Percentiles rank a stretch among this genome's conserved stretches.
These are phyloP conservation scores for Pyrrhosoma nymphula DNA, from an alignment of 2,888 invertebrate species.

Conservation along the genomic window DNA sequence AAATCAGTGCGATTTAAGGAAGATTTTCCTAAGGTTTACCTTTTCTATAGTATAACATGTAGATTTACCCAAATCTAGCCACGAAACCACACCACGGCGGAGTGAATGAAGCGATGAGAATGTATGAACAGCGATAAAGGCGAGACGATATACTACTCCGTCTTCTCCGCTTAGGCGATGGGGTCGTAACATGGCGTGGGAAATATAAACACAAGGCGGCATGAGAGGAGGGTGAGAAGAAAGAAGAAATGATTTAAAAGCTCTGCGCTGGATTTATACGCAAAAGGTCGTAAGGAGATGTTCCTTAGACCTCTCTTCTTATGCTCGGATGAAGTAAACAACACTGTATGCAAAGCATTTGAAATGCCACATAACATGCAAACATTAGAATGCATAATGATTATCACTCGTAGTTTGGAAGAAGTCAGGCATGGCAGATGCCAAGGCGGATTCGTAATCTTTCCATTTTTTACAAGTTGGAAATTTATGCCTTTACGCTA, in stretches of 20 bases:
- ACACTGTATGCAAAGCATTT: slow-evolving; percentile 54
- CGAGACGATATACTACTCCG: background rate
- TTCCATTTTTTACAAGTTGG: background rate
- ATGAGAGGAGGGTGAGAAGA: background rate
- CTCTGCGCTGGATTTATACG: slow-evolving; percentile 49
- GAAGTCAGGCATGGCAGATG: slow-evolving; percentile 29
- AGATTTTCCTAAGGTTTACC: too few relatives aligned
- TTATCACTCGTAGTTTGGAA: slow-evolving; percentile 41
- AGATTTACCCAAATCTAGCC: background rate
- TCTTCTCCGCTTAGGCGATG: background rate
- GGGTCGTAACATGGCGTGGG: slow-evolving; percentile 12
- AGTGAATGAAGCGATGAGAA: background rate
- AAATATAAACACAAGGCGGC: slow-evolving; percentile 50
- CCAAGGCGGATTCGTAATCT: background rate
- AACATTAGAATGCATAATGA: slow-evolving; percentile 37
- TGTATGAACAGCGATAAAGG: slow-evolving; percentile 7
- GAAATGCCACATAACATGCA: slow-evolving; percentile 53
- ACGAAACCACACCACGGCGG: background rate
- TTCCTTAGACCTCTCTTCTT: slow-evolving; percentile 3
- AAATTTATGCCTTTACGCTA: slow-evolving; percentile 41
- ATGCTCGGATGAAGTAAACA: slow-evolving; percentile 49
- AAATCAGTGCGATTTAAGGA: too few relatives aligned
- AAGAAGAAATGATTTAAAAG: slow-evolving; percentile 51
- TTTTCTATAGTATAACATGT: background rate
- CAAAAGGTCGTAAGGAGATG: slow-evolving; percentile 26